Percentiles rank a stretch among this genome's conserved stretches.
phyloP scores from a whole-genome alignment of 1,140 invertebrate genomes.

The Scaptomyza graminum region DNA sequence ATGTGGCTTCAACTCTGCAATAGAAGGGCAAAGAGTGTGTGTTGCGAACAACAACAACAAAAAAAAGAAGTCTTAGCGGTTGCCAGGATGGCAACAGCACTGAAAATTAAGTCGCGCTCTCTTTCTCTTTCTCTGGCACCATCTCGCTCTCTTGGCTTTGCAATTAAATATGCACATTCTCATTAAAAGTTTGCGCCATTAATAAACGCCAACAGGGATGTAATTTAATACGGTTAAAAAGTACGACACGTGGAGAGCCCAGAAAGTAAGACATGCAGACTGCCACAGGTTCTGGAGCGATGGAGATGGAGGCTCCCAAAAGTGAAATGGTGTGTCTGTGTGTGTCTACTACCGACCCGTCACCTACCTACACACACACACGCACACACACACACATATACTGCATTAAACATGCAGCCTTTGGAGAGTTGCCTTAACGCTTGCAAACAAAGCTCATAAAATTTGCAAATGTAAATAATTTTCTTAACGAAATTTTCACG shows the following conservation, averaged over 20 bases:
- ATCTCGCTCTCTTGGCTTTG: conserved; percentile 70
- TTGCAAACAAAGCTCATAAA: conserved; percentile 75
- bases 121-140: conserved; percentile 10
- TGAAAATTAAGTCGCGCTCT: conserved; percentile 44
- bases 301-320: conserved; percentile 7
- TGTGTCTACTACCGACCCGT: conserved; percentile 3
- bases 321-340: not conserved
- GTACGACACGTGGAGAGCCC: conserved; percentile 72
- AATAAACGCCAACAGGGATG: conserved; percentile 83
- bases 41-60: not conserved
- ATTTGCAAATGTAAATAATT: conserved; percentile 82
- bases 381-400: conserved; percentile 32
- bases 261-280: conserved; percentile 46
- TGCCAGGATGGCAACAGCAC: conserved; percentile 48
- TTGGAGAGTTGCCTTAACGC: conserved; percentile 55
- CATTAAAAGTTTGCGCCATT: conserved; percentile 83
- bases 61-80: conserved; percentile 58
- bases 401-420: conserved; percentile 73
- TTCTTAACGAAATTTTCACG: conserved; percentile 79
- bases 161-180: conserved; percentile 84
- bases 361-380: conserved; percentile 15
- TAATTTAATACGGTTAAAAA: conserved; percentile 81
- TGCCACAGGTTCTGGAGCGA: conserved; percentile 1
- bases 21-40: not conserved
- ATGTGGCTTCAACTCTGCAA: conserved; percentile 37